Conservation (phyloP, 2,888 invertebrate genomes). For the Catocala fraxini region DNA sequence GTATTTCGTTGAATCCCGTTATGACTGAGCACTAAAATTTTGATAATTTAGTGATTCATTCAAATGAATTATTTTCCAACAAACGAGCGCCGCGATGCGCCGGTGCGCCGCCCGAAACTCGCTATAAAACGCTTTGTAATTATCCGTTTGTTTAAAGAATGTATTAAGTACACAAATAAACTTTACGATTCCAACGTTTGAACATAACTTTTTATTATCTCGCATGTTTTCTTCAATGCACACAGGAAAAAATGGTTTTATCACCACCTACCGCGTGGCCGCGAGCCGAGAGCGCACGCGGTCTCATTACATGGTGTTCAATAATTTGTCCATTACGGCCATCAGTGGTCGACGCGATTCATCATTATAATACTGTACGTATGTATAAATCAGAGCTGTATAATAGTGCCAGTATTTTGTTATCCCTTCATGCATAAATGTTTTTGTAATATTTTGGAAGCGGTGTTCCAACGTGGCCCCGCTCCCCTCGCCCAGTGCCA, state of each 20-base stretch:
- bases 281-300: conserved; percentile 47
- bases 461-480: conserved; percentile 66
- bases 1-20: conserved; percentile 30
- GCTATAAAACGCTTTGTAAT: conserved; percentile 79
- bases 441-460: conserved; percentile 82
- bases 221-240: conserved; percentile 78
- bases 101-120: conserved; percentile 52
- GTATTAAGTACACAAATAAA: conserved; percentile 80
- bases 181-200: conserved; percentile 82
- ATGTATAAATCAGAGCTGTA: conserved; percentile 72
- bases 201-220: conserved; percentile 84
- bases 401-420: conserved; percentile 77
- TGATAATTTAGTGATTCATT: conserved; percentile 66
- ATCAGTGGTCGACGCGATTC: conserved; percentile 59
- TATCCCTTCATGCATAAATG: conserved; percentile 85
- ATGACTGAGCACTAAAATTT: conserved; percentile 52
- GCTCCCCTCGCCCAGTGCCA: conserved; percentile 59
- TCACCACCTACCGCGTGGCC: conserved; percentile 61
- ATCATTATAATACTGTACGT: conserved; percentile 62
- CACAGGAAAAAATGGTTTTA: conserved; percentile 66
- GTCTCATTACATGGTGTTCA: conserved; percentile 65
- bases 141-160: conserved; percentile 84
- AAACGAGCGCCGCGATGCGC: conserved; percentile 52
- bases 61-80: conserved; percentile 72
- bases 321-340: conserved; percentile 71